Conservation (phyloP, 2,113 vertebrate species). For the Gallinago media region DNA sequence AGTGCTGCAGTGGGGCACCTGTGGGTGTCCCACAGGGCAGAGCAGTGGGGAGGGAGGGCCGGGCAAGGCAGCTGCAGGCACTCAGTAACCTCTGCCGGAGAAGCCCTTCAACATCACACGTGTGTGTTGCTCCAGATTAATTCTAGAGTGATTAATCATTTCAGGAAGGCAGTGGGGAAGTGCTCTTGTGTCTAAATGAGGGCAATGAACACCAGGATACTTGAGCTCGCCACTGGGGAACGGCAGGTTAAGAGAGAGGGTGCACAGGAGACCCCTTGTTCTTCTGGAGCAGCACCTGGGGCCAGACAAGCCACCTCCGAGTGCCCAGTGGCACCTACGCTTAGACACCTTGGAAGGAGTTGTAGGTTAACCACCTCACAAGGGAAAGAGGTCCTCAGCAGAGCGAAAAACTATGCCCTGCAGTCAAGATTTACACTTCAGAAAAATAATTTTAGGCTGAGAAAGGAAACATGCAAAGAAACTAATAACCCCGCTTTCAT, state of each 20-base stretch:
- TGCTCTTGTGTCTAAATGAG: not conserved
- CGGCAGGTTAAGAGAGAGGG: not conserved
- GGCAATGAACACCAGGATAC: not conserved
- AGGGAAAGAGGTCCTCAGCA: not conserved
- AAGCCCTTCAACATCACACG: not conserved
- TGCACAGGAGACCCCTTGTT: not conserved
- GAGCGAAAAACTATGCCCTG: accelerated
- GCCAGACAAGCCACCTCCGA: not conserved
- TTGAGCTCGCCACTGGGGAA: not conserved
- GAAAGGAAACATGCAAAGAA: slow-evolving; percentile 60
- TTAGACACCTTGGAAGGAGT: not conserved
- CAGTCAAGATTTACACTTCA: not conserved
- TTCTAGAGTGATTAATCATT: not conserved
- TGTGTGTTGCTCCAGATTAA: not conserved
- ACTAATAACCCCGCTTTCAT: slow-evolving; percentile 69
- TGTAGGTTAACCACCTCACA: not conserved
- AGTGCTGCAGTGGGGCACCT: not conserved
- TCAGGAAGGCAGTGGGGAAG: not conserved
- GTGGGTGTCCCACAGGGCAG: not conserved
- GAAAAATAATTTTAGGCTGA: not conserved
- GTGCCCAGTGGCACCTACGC: not conserved
- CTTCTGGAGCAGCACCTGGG: not conserved
- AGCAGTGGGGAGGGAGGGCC: not conserved
- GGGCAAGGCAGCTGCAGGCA: not conserved
- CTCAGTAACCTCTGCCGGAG: not conserved